Percentiles rank a stretch among this genome's conserved stretches.
Evolutionary conservation across 2,888 invertebrate genomes (phyloP).

Genomic region (Autographa gamma): DNA sequence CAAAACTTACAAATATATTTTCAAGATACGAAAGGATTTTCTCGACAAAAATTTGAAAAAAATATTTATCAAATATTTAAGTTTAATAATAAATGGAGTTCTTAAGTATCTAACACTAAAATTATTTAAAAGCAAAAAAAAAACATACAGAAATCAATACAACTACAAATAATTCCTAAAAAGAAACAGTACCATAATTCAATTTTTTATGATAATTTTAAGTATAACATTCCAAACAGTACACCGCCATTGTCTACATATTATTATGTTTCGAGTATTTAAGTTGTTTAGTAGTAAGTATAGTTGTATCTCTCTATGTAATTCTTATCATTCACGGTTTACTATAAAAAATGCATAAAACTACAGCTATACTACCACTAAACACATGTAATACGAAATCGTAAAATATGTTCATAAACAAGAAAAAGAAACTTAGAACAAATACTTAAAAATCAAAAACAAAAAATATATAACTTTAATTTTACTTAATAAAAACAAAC

Average conservation of each 20-base stretch:
- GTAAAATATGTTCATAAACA: background rate
- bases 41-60: too few relatives aligned
- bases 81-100: too few relatives aligned
- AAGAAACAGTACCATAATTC: too few relatives aligned
- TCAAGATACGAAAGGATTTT: too few relatives aligned
- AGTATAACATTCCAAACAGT: background rate
- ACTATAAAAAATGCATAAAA: conserved; percentile 4
- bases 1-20: background rate
- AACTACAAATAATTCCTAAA: too few relatives aligned
- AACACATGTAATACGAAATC: background rate
- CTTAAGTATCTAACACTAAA: too few relatives aligned
- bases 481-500: too few relatives aligned
- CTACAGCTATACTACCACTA: background rate
- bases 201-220: too few relatives aligned
- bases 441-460: background rate
- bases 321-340: background rate
- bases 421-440: background rate
- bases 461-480: background rate
- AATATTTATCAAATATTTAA: too few relatives aligned
- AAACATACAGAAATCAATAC: too few relatives aligned
- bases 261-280: background rate
- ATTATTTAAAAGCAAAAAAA: too few relatives aligned
- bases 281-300: background rate
- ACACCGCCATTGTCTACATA: background rate
- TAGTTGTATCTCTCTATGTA: background rate